phyloP scores from a whole-genome alignment of 2,888 invertebrate genomes.

The Drosophila atripex region DNA sequence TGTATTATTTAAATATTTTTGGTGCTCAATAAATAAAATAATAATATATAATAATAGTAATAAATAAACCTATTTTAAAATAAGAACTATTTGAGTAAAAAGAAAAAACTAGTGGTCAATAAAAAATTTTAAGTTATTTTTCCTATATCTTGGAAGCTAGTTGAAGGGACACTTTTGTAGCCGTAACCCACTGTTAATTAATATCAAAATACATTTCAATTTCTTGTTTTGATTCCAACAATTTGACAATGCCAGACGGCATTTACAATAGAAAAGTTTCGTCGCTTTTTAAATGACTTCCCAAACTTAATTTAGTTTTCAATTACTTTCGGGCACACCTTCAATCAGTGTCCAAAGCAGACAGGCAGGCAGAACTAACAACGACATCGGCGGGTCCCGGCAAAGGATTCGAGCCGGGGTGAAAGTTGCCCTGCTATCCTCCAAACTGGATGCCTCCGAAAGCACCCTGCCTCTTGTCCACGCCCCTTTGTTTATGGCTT shows the following conservation, averaged over 20 bases:
- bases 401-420: conserved; percentile 17
- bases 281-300: background rate
- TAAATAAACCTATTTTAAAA: background rate
- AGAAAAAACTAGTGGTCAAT: too few relatives aligned
- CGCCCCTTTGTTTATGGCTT: conserved; percentile 72
- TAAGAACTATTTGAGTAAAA: background rate
- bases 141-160: too few relatives aligned
- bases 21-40: too few relatives aligned
- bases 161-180: too few relatives aligned
- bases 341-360: conserved; percentile 21
- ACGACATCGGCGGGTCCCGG: conserved; percentile 41
- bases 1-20: background rate
- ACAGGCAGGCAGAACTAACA: conserved; percentile 51
- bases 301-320: background rate
- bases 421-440: conserved; percentile 5
- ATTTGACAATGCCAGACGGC: background rate
- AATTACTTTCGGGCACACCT: conserved; percentile 1
- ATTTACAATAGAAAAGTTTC: background rate
- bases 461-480: conserved; percentile 9
- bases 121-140: too few relatives aligned
- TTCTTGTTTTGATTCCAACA: background rate
- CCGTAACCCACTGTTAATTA: background rate
- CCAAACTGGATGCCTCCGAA: background rate
- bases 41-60: background rate
- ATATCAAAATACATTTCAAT: background rate